Percentiles rank a stretch among this genome's conserved stretches.
phyloP scores from a whole-genome alignment of 2,797 vertebrate species.

The Tolypeutes matacus region DNA sequence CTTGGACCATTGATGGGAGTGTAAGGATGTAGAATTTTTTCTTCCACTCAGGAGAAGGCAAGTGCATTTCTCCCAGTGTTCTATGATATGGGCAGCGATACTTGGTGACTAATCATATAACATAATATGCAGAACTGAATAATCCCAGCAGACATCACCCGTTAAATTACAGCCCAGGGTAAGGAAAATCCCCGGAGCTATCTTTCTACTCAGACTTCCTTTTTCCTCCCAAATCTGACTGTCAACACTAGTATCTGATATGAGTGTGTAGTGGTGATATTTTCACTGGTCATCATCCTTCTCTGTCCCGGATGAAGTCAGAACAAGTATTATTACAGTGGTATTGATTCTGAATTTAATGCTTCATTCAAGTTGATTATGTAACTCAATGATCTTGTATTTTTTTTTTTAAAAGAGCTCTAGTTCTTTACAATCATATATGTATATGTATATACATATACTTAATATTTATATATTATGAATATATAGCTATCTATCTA shows the following conservation, averaged over 20 bases:
- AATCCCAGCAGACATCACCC: background rate
- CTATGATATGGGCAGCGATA: background rate
- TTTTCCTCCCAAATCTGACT: slow-evolving; percentile 46
- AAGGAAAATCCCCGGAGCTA: background rate
- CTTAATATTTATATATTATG: no score
- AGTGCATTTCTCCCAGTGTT: background rate
- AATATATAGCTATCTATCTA: no score
- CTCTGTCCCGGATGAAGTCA: slow-evolving; percentile 48
- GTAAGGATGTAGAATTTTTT: slow-evolving; percentile 1
- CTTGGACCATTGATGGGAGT: background rate
- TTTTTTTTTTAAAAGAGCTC: background rate
- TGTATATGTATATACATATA: background rate
- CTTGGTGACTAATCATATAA: background rate
- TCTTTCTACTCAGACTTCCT: slow-evolving; percentile 54
- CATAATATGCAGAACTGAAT: background rate
- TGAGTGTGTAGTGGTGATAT: slow-evolving; percentile 23
- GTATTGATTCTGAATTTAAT: slow-evolving; percentile 56
- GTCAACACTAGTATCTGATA: slow-evolving; percentile 34
- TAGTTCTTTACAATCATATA: background rate
- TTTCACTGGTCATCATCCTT: slow-evolving; percentile 10
- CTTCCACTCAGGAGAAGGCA: slow-evolving; percentile 12
- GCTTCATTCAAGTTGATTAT: slow-evolving; percentile 14
- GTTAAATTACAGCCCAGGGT: slow-evolving; percentile 36
- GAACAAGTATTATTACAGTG: background rate
- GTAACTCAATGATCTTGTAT: background rate